These are phyloP conservation scores for Drosophila pruinosa DNA, from an alignment of 1,140 invertebrate species.

Conservation along the genomic window DNA sequence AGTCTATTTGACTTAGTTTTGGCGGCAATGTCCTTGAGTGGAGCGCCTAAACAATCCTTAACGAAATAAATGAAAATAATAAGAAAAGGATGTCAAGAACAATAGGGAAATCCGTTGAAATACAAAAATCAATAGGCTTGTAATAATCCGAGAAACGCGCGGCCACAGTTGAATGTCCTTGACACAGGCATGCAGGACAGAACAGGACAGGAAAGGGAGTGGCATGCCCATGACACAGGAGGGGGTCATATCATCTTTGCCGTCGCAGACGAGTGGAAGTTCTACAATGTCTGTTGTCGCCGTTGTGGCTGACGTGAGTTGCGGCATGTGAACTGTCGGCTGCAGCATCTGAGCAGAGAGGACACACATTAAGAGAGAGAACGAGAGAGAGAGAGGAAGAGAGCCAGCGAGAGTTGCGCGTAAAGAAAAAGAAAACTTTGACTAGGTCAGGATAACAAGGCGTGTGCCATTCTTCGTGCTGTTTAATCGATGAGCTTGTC, in stretches of 20 bases:
- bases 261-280: slow-evolving; percentile 1
- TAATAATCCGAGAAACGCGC: slow-evolving; percentile 24
- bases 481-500: slow-evolving; percentile 66
- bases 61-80: neutral
- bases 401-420: slow-evolving; percentile 24
- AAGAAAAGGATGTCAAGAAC: neutral
- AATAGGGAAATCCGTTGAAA: slow-evolving; percentile 22
- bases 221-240: slow-evolving; percentile 24
- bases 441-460: slow-evolving; percentile 62
- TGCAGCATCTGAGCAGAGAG: neutral
- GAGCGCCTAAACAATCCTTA: too few relatives aligned
- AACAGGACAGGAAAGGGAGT: slow-evolving; percentile 18
- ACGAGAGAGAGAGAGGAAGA: neutral
- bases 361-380: neutral
- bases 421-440: slow-evolving; percentile 35
- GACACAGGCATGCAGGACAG: slow-evolving; percentile 25
- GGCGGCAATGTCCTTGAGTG: neutral
- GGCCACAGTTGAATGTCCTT: slow-evolving; percentile 64
- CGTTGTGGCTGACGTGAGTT: slow-evolving; percentile 49
- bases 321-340: slow-evolving; percentile 27
- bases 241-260: slow-evolving; percentile 24
- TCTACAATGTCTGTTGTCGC: slow-evolving; percentile 10
- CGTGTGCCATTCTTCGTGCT: slow-evolving; percentile 27
- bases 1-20: neutral
- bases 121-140: slow-evolving; percentile 51